phyloP scores from a whole-genome alignment of 1,140 invertebrate genomes.

The Drosophila willistoni region DNA sequence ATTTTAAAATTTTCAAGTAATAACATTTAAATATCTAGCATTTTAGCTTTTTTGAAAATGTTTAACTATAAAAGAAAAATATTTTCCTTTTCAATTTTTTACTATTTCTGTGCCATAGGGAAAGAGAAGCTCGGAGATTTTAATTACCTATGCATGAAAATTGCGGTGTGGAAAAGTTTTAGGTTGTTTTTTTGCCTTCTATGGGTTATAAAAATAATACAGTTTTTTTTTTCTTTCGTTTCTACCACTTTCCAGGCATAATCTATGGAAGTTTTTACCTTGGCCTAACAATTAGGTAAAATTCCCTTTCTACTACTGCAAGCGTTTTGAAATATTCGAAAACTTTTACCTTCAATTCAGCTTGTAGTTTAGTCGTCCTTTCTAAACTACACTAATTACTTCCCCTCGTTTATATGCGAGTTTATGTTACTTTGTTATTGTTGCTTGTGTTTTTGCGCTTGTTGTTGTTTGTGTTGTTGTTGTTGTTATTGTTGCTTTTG shows the following conservation, averaged over 20 bases:
- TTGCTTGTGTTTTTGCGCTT: slow-evolving; percentile 8
- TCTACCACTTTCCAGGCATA: not conserved
- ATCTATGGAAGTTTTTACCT: slow-evolving; percentile 32
- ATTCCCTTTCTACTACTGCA: not conserved
- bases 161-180: too few relatives aligned
- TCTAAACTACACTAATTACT: slow-evolving; percentile 78
- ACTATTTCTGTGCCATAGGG: too few relatives aligned
- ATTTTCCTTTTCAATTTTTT: too few relatives aligned
- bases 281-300: slow-evolving; percentile 39
- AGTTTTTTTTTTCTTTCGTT: not conserved
- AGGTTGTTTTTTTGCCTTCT: too few relatives aligned
- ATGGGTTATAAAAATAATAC: too few relatives aligned
- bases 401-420: slow-evolving; percentile 48
- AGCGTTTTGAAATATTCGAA: slow-evolving; percentile 8
- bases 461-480: slow-evolving; percentile 6
- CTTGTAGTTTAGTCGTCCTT: slow-evolving; percentile 56
- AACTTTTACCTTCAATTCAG: slow-evolving; percentile 64
- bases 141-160: not conserved
- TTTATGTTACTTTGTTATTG: slow-evolving; percentile 21
- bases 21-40: too few relatives aligned
- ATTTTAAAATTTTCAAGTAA: too few relatives aligned
- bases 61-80: too few relatives aligned
- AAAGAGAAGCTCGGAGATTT: too few relatives aligned
- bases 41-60: too few relatives aligned
- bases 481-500: not conserved